Percentiles rank a stretch among this genome's conserved stretches.
These are phyloP conservation scores for Epizoanthus fatuus DNA, from an alignment of 92 coral and sea anemone species.

Conservation along the genomic window DNA sequence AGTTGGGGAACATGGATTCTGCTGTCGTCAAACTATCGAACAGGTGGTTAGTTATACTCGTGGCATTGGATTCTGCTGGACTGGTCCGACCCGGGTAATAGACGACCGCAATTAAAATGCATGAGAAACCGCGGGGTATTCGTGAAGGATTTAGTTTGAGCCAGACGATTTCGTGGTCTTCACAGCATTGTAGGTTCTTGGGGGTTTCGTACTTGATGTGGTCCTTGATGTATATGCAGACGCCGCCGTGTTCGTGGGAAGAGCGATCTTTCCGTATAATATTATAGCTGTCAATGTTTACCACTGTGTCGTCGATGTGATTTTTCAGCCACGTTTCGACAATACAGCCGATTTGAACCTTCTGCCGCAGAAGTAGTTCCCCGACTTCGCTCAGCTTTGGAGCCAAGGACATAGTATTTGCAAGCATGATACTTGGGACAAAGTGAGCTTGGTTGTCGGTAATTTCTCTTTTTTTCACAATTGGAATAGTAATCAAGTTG, in stretches of 20 bases:
- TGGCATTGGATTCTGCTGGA: slow-evolving; percentile 13
- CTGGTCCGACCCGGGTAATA: slow-evolving; percentile 38
- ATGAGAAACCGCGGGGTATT: slow-evolving; percentile 53
- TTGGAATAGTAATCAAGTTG: no score
- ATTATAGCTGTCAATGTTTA: slow-evolving; percentile 45
- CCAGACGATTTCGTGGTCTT: slow-evolving; percentile 56
- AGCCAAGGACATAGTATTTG: background rate
- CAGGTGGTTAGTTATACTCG: no score
- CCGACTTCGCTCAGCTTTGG: slow-evolving; percentile 4
- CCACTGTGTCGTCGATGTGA: slow-evolving; percentile 39
- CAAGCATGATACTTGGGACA: background rate
- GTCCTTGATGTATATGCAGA: slow-evolving; percentile 42
- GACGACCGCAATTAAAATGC: slow-evolving; percentile 25
- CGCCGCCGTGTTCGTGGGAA: slow-evolving; percentile 56
- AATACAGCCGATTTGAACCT: background rate
- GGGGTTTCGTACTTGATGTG: slow-evolving; percentile 50
- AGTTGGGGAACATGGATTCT: no score
- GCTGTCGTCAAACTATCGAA: no score
- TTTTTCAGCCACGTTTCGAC: background rate
- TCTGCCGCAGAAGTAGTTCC: background rate
- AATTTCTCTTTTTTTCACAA: no score
- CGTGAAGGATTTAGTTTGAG: slow-evolving; percentile 45
- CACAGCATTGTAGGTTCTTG: slow-evolving; percentile 45
- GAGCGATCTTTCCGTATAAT: slow-evolving; percentile 51
- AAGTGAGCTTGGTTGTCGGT: no score